Evolutionary conservation across 2,113 vertebrate species (phyloP), one percentile per base, ranked within the genome.

Genomic region (Passer montanus): DNA sequence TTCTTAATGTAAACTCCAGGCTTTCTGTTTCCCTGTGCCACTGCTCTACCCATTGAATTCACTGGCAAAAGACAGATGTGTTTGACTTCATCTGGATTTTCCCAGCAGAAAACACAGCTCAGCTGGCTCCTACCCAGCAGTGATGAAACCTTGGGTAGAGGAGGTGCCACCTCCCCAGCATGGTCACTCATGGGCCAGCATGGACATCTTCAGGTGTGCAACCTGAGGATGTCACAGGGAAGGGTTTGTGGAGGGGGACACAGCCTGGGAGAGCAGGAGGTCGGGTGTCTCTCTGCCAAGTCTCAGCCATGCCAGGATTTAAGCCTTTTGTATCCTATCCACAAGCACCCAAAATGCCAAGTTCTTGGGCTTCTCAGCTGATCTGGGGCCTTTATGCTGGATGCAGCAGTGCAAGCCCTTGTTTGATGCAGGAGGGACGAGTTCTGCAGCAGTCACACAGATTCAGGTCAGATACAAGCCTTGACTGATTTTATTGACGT

Each of bases 391-490:
- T 31, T 62, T 46, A 21, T 7, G 7, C 37, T 55, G 56, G 58
- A 39, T 41, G 50, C 28, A 69, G 66, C 55, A 62, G n/a, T n/a
- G n/a, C 49, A 72, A 75, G 41, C 2, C 16, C 44, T 84, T 2
- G 0, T 74, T 66, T 74, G 78, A n/a, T 73, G n/a, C 33, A 83
- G 46, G 53, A 0, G 0, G 59, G 84, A 67, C 43, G 63, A 77
- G 79, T 13, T 83, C 79, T 63, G 47, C 56, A 67, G 76, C 68
- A 86, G 74, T 90, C 90, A 84, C 68, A 28, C 3, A 74, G 83
- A 80, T 92, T 83, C 77, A 88, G 79, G 70, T 85, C 92, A 94
- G 41, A 62, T 50, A 66, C 17, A 82, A 86, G 39, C 43, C 76
- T 47, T 67, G 47, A 43, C 59, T 84, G 60, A 89, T 94, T 87